phyloP scores from a whole-genome alignment of 2,888 invertebrate genomes.

The Rotaria macrura region DNA sequence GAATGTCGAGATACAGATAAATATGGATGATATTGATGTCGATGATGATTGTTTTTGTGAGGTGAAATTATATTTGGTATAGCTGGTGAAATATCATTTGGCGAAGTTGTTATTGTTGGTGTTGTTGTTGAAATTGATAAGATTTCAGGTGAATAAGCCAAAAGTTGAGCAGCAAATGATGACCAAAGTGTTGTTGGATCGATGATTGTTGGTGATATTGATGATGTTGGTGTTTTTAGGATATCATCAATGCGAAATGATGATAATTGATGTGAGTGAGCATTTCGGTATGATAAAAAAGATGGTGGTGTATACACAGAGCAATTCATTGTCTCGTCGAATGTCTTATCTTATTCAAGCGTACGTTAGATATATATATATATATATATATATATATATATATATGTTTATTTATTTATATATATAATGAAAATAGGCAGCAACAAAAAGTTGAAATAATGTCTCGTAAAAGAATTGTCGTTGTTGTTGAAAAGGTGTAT shows the following conservation, averaged over 20 bases:
- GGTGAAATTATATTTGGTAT: background rate
- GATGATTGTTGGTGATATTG: background rate
- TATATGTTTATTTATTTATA: background rate
- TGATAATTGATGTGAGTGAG: background rate
- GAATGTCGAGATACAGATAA: background rate
- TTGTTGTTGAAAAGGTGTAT: background rate
- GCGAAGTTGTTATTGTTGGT: background rate
- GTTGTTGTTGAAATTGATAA: background rate
- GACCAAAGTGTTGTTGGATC: slow-evolving; percentile 1
- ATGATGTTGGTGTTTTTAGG: background rate
- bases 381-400: background rate
- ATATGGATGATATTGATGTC: slow-evolving; percentile 8
- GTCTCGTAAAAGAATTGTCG: background rate
- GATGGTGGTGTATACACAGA: background rate
- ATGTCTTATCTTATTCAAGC: background rate
- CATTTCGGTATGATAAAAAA: background rate
- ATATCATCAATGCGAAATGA: slow-evolving; percentile 22
- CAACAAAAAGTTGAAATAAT: background rate
- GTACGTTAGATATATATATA: background rate
- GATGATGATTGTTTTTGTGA: background rate
- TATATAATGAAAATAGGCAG: background rate
- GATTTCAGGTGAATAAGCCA: slow-evolving; percentile 4
- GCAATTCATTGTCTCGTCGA: background rate
- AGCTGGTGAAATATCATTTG: background rate
- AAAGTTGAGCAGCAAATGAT: background rate